phyloP scores from a whole-genome alignment of 1,140 invertebrate species.

The Trachymyrmex cornetzi region DNA sequence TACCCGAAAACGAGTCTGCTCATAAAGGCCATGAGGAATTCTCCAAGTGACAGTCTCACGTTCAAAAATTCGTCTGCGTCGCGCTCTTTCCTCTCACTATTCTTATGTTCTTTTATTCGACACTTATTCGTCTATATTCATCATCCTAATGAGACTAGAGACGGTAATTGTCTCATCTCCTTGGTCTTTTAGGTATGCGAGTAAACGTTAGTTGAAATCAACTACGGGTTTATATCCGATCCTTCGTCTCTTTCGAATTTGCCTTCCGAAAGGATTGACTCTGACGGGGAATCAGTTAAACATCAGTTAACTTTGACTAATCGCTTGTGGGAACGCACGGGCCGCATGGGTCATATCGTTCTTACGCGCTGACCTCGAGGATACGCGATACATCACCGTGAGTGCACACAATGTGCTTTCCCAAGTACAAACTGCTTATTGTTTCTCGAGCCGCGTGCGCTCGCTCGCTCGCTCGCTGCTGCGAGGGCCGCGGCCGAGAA shows the following conservation, averaged over 20 bases:
- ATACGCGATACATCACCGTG: slow-evolving; percentile 60
- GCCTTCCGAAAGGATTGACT: neutral
- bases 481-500: slow-evolving; percentile 61
- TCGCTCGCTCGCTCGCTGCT: slow-evolving; percentile 33
- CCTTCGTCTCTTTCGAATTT: slow-evolving; percentile 21
- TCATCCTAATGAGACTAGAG: neutral
- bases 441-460: slow-evolving; percentile 64
- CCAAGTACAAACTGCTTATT: slow-evolving; percentile 78
- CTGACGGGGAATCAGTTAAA: neutral
- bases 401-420: slow-evolving; percentile 53
- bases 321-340: slow-evolving; percentile 28
- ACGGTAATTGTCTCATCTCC: neutral
- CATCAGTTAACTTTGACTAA: slow-evolving; percentile 20
- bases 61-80: neutral
- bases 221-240: neutral
- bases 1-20: slow-evolving; percentile 1
- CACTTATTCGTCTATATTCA: neutral
- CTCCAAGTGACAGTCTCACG: neutral
- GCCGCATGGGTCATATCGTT: slow-evolving; percentile 25
- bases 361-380: slow-evolving; percentile 45
- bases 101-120: neutral
- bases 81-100: neutral
- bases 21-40: neutral
- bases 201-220: slow-evolving; percentile 6
- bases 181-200: neutral